phyloP scores from a whole-genome alignment of 2,113 vertebrate species.

The Accipiter virgatus region DNA sequence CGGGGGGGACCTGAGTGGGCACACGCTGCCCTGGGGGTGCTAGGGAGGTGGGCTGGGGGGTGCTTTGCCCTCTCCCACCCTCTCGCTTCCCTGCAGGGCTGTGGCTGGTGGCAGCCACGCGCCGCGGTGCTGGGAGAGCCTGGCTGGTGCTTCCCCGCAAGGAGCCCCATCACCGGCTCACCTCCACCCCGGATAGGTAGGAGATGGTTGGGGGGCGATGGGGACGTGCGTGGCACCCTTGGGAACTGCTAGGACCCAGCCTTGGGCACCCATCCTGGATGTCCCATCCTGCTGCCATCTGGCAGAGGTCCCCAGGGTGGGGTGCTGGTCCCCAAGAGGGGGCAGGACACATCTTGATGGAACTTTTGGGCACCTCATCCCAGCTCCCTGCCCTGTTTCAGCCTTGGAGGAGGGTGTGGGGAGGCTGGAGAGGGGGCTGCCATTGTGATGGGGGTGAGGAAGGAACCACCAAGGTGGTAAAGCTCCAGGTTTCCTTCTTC shows the following conservation, averaged over 20 bases:
- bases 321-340: background rate
- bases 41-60: background rate
- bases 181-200: constrained; percentile 78
- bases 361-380: background rate
- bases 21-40: fast-evolving
- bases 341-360: background rate
- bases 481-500: background rate
- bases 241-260: background rate
- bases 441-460: fast-evolving
- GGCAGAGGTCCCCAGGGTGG: background rate
- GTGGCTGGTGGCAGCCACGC: constrained; percentile 53
- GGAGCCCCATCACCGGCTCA: background rate
- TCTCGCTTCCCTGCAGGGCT: constrained; percentile 10
- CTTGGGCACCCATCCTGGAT: background rate
- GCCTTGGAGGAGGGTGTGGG: background rate
- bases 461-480: background rate
- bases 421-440: background rate
- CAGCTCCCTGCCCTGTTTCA: background rate
- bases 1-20: background rate
- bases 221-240: background rate
- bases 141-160: fast-evolving
- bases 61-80: background rate
- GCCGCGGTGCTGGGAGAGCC: background rate
- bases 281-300: background rate
- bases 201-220: background rate